These are phyloP conservation scores for Parascotia fuliginaria DNA, from an alignment of 2,888 invertebrate species.

Conservation along the genomic window DNA sequence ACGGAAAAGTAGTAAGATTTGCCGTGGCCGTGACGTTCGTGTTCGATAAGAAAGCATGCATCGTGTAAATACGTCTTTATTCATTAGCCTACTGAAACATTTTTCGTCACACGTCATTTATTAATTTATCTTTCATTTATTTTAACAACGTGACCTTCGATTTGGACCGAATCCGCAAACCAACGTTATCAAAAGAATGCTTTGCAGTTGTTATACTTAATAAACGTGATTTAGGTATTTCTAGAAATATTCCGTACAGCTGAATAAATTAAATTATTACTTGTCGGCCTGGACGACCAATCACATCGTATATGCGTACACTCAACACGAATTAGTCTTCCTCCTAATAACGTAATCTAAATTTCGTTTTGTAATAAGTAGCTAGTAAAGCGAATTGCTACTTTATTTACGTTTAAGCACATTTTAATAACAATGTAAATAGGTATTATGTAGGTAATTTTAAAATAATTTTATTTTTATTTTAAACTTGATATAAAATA, in stretches of 20 bases:
- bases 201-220: background rate
- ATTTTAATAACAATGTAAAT: background rate
- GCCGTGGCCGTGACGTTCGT: too few relatives aligned
- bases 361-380: slow-evolving; percentile 5
- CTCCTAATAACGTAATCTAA: slow-evolving; percentile 2
- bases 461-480: too few relatives aligned
- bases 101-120: background rate
- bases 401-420: background rate
- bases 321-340: slow-evolving; percentile 8
- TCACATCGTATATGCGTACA: background rate
- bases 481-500: too few relatives aligned
- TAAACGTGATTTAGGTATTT: slow-evolving; percentile 1
- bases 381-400: background rate
- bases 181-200: background rate
- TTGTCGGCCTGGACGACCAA: background rate
- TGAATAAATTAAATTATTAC: slow-evolving; percentile 13
- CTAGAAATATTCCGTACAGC: slow-evolving; percentile 9
- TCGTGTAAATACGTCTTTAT: too few relatives aligned
- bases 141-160: background rate
- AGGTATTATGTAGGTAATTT: background rate
- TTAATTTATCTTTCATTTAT: background rate
- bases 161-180: background rate
- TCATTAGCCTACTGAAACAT: too few relatives aligned
- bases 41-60: too few relatives aligned
- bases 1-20: too few relatives aligned